Conservation (phyloP, 2,888 invertebrate genomes). For the Ectemnius continuus region DNA sequence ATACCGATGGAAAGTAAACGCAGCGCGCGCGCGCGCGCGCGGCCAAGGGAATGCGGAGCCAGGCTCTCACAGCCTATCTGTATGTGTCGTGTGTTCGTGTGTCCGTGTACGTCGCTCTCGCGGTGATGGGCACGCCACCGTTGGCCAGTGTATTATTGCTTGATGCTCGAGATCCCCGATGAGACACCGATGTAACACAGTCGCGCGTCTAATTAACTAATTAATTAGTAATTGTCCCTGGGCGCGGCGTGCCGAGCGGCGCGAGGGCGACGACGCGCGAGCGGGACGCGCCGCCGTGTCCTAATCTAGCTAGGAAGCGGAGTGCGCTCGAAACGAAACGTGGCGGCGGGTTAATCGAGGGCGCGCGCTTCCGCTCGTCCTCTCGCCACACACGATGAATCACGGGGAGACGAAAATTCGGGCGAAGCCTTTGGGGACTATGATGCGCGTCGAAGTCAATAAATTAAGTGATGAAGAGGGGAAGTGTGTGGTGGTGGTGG, state of each 20-base stretch:
- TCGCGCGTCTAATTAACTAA: constrained; percentile 42
- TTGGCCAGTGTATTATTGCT: constrained; percentile 52
- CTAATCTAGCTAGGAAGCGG: constrained; percentile 63
- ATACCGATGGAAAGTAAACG: constrained; percentile 2
- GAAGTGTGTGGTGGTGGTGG: neutral
- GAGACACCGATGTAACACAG: constrained; percentile 26
- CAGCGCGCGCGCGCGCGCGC: constrained; percentile 4
- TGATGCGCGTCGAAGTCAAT: neutral
- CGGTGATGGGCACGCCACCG: neutral
- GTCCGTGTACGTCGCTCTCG: neutral
- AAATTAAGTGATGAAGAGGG: constrained; percentile 1
- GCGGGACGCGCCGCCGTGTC: constrained; percentile 8
- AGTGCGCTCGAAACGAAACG: constrained; percentile 34
- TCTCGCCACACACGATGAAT: neutral
- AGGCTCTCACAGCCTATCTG: constrained; percentile 25
- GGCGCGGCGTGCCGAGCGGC: constrained; percentile 25
- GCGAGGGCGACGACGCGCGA: constrained; percentile 9
- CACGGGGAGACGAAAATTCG: constrained; percentile 1
- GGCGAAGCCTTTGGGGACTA: neutral
- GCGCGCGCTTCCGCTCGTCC: neutral
- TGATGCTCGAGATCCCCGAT: constrained; percentile 51
- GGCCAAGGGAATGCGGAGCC: constrained; percentile 5
- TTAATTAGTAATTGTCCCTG: constrained; percentile 41
- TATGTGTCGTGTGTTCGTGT: neutral
- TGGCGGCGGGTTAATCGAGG: neutral